Percentiles rank a stretch among this genome's conserved stretches.
Conservation (phyloP, 2,113 vertebrate species). For the Vidua chalybeata region DNA sequence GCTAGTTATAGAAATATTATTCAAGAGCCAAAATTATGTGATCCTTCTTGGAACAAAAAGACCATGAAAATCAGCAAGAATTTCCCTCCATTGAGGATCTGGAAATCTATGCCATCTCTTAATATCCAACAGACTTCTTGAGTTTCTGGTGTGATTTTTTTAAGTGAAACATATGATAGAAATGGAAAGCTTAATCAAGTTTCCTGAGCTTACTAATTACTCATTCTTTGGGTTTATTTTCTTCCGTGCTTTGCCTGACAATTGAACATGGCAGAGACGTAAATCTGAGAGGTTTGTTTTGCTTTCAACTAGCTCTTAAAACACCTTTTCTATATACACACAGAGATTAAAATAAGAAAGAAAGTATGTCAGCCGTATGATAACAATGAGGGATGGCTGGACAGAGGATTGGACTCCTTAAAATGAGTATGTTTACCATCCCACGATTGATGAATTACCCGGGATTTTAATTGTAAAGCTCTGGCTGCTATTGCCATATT, state of each 20-base stretch:
- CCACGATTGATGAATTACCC: neutral
- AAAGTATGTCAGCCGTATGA: neutral
- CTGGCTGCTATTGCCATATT: neutral
- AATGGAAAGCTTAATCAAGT: slow-evolving; percentile 41
- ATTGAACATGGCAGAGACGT: neutral
- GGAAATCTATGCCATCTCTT: slow-evolving; percentile 4
- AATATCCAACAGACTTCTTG: slow-evolving; percentile 9
- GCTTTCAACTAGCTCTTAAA: neutral
- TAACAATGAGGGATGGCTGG: neutral
- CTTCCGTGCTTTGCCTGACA: neutral
- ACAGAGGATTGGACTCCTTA: neutral
- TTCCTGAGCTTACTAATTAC: slow-evolving; percentile 31
- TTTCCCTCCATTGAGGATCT: slow-evolving; percentile 17
- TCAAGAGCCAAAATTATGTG: slow-evolving; percentile 31
- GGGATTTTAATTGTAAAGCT: slow-evolving; percentile 47
- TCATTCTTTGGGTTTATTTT: slow-evolving; percentile 11
- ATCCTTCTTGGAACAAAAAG: slow-evolving; percentile 38
- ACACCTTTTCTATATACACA: neutral
- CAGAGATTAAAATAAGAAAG: neutral
- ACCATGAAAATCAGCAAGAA: slow-evolving; percentile 26
- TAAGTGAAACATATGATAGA: slow-evolving; percentile 29
- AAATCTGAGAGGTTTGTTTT: slow-evolving; percentile 8
- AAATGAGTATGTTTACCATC: neutral
- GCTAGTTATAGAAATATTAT: slow-evolving; percentile 23
- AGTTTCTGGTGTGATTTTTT: slow-evolving; percentile 20